A percentile compares a stretch with the other conserved stretches of the same genome.
Conservation (phyloP, 1,140 invertebrate genomes). For the Aricia agestis region DNA sequence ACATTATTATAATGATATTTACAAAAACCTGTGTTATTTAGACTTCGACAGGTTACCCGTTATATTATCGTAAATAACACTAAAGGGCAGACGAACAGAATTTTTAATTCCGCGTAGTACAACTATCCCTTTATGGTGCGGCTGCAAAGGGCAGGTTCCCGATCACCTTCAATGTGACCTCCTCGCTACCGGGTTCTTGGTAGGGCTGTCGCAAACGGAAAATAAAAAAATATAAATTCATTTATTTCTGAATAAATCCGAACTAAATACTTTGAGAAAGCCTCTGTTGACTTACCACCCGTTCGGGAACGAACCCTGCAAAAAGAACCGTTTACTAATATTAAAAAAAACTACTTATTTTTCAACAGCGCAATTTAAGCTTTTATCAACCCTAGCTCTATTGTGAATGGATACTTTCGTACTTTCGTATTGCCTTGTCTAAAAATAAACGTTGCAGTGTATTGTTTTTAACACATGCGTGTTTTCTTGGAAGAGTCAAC, state of each 20-base stretch:
- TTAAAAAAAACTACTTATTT: no score
- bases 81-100: conserved; percentile 2
- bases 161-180: background rate
- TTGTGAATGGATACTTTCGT: background rate
- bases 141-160: background rate
- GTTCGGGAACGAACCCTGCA: no score
- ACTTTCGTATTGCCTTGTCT: background rate
- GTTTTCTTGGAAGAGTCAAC: background rate
- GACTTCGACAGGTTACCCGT: background rate
- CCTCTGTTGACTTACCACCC: no score
- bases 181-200: background rate
- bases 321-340: no score
- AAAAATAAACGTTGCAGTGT: background rate
- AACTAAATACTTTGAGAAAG: no score
- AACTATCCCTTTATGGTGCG: background rate
- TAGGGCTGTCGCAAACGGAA: background rate
- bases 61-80: background rate
- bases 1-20: background rate
- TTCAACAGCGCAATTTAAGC: background rate
- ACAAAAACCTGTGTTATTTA: background rate
- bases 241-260: no score
- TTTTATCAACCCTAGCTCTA: background rate
- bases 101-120: conserved; percentile 3
- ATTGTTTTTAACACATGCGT: background rate
- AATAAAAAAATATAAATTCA: background rate